Percentiles rank a stretch among this genome's conserved stretches.
These are phyloP conservation scores for Eclectus roratus DNA, from an alignment of 2,113 vertebrate genomes.

Conservation along the genomic window DNA sequence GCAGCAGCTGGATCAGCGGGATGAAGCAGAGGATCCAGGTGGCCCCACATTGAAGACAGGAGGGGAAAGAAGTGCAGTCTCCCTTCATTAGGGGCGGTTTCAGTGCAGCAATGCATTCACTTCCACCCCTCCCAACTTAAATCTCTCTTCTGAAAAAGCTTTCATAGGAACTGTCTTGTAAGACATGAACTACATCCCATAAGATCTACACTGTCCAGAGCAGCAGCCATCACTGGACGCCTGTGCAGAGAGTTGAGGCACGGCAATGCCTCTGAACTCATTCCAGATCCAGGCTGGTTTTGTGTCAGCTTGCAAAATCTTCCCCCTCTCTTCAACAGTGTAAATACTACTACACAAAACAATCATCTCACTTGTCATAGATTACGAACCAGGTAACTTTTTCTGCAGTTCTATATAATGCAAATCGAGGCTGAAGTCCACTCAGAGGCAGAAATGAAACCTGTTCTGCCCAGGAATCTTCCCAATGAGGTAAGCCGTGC, in stretches of 20 bases:
- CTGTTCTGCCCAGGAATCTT: no score
- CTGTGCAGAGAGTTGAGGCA: neutral
- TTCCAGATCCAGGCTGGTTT: neutral
- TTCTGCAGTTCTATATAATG: no score
- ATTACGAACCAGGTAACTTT: no score
- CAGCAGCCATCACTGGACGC: neutral
- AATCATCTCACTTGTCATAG: no score
- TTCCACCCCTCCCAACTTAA: neutral
- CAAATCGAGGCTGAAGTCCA: no score
- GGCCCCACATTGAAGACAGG: rapidly evolving
- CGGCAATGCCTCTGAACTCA: rapidly evolving
- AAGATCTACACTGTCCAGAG: neutral
- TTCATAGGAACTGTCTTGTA: neutral
- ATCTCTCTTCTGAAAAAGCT: neutral
- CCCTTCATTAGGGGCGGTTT: neutral
- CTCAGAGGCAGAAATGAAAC: no score
- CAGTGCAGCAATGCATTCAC: neutral
- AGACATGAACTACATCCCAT: rapidly evolving
- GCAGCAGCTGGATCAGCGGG: neutral
- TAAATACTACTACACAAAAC: no score
- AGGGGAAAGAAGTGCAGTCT: neutral
- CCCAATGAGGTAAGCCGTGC: no score
- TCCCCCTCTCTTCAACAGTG: neutral
- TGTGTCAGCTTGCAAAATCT: neutral
- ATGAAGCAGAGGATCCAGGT: neutral